phyloP scores from a whole-genome alignment of 37 sponge, comb jelly and placozoan species.

The Crambe crambe region DNA sequence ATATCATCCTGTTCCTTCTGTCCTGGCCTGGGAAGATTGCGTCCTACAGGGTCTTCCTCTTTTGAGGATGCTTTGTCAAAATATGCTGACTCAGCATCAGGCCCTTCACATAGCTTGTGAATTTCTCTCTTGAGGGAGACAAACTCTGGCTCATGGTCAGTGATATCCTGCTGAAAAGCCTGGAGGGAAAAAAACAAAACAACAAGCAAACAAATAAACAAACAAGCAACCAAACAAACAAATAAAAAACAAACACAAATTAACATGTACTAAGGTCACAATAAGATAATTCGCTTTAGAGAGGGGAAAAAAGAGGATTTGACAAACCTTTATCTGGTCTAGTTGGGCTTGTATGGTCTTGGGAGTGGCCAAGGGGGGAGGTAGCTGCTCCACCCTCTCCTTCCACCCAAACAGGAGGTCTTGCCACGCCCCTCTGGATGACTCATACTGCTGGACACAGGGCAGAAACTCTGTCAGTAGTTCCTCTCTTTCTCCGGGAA shows the following conservation, averaged over 20 bases:
- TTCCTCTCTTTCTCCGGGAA: conserved; percentile 6
- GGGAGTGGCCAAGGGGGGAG: conserved; percentile 18
- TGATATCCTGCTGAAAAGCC: conserved; percentile 29
- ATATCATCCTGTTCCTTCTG: conserved; percentile 37
- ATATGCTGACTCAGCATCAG: conserved; percentile 1
- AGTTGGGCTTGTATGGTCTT: conserved; percentile 23
- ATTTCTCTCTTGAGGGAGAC: conserved; percentile 38
- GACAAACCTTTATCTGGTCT: conserved; percentile 34
- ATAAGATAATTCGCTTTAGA: no score
- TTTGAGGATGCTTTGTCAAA: neutral
- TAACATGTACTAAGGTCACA: no score
- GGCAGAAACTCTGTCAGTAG: conserved; percentile 32
- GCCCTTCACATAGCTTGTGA: conserved; percentile 31
- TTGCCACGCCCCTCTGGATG: conserved; percentile 41
- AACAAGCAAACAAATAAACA: neutral
- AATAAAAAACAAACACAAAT: no score
- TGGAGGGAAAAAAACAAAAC: neutral
- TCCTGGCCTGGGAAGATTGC: conserved; percentile 31
- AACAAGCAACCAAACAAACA: no score
- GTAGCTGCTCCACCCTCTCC: conserved; percentile 15
- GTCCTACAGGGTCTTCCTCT: neutral
- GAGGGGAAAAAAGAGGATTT: neutral
- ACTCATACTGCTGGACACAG: conserved; percentile 49
- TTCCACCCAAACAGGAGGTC: conserved; percentile 33
- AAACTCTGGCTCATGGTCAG: conserved; percentile 59